Base-by-base conservation (phyloP, 2,113 vertebrate genomes). In the Anoura caudifer region DNA sequence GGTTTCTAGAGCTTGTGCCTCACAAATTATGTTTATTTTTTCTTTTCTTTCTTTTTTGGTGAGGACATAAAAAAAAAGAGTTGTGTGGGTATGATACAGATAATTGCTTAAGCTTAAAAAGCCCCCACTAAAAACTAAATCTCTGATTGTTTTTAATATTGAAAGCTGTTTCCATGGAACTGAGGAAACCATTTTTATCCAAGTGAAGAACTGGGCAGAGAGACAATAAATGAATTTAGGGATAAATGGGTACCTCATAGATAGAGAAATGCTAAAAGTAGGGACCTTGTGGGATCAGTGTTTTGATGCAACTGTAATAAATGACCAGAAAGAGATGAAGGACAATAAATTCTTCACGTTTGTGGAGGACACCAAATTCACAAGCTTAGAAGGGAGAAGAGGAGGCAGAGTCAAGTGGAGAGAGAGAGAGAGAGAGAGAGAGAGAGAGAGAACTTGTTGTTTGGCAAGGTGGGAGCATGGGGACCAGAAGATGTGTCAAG, bases 131-230 rank as follows among this genome's bases (percentile, higher is more conserved):
- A 95, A 82, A 79, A 94, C 59, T 76, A 91, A 81, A 83, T 86
- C 61, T 91, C 79, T 63, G 92, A 72, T 67, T 16, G 20, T 47
- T 16, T 69, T 91, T 94, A 54, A 70, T 43, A 80, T 13, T 56
- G 83, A 80, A 84, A 72, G n/a, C 89, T 80, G 86, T 94, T 94
- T 94, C 82, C 91, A 67, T 83, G 89, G 79, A 94, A 77, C 69
- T 69, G 50, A 75, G 63, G 73, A 94, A 81, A 47, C 76, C 0
- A 10, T 54, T 95, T 92, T 93, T 76, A 77, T 83, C 75, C 36
- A 45, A 73, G 33, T 59, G 50, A 70, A 92, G 95, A 92, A 54
- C 73, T 3, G 2, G 45, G 43, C 56, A 90, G 67, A 93, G 77
- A 95, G 86, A 85, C 47, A 87, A 93, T 85, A 56, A 63, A 28